Conservation (phyloP, 2,888 invertebrate genomes). For the Watsonalla binaria region DNA sequence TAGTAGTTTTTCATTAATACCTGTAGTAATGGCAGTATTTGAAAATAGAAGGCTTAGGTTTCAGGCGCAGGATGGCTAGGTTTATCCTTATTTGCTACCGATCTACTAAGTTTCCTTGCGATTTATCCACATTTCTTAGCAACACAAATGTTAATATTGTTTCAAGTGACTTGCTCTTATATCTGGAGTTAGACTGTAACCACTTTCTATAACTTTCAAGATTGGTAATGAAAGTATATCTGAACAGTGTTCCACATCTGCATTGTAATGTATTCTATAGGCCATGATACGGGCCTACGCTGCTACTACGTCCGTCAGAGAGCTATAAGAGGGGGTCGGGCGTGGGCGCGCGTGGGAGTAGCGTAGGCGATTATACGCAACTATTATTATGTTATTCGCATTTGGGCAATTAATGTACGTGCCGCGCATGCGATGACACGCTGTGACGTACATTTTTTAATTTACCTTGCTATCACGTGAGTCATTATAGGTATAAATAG, state of each 20-base stretch:
- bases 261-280: slow-evolving; percentile 9
- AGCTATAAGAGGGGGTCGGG: slow-evolving; percentile 25
- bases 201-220: no score
- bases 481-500: not conserved
- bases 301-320: slow-evolving; percentile 42
- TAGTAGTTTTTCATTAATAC: no score
- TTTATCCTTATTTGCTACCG: no score
- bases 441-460: slow-evolving; percentile 22
- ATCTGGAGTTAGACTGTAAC: no score
- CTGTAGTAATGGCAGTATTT: no score
- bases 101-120: no score
- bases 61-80: no score
- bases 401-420: slow-evolving; percentile 58
- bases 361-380: slow-evolving; percentile 45
- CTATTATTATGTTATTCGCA: slow-evolving; percentile 43
- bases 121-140: no score
- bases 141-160: no score
- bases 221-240: no score
- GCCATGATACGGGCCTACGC: slow-evolving; percentile 40
- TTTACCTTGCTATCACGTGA: not conserved
- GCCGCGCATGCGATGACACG: slow-evolving; percentile 26
- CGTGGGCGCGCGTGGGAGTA: slow-evolving; percentile 32
- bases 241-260: not conserved
- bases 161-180: no score
- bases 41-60: no score